Percentiles rank a stretch among this genome's conserved stretches.
phyloP scores from a whole-genome alignment of 2,113 vertebrate genomes.

The Callocephalon fimbriatum region DNA sequence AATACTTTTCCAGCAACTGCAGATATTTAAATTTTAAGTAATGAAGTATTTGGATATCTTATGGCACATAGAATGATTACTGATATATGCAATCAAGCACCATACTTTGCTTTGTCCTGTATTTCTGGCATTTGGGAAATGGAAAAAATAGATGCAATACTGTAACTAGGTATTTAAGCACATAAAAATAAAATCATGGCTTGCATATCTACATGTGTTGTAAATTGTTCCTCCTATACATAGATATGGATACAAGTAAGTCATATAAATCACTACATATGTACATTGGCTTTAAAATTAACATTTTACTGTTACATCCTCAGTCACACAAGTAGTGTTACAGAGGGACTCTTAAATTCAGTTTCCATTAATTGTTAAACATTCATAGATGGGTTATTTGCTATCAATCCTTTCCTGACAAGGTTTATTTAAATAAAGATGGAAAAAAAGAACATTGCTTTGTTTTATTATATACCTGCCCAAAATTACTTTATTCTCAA shows the following conservation, averaged over 20 bases:
- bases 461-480: neutral
- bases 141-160: neutral
- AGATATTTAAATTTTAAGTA: neutral
- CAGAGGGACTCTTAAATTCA: neutral
- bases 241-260: neutral
- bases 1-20: neutral
- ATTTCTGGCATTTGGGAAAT: neutral
- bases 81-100: neutral
- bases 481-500: neutral
- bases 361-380: neutral
- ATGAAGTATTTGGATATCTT: neutral
- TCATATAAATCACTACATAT: neutral
- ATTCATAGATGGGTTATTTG: neutral
- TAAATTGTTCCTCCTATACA: neutral
- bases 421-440: slow-evolving; percentile 4
- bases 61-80: neutral
- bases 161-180: neutral
- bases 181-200: neutral
- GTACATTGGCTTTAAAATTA: neutral
- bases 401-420: neutral
- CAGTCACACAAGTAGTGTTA: neutral
- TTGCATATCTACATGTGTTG: neutral
- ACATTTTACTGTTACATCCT: neutral
- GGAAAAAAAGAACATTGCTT: neutral
- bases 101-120: neutral